Conservation (phyloP, 1,140 invertebrate genomes). For the Brachionus sp. region DNA sequence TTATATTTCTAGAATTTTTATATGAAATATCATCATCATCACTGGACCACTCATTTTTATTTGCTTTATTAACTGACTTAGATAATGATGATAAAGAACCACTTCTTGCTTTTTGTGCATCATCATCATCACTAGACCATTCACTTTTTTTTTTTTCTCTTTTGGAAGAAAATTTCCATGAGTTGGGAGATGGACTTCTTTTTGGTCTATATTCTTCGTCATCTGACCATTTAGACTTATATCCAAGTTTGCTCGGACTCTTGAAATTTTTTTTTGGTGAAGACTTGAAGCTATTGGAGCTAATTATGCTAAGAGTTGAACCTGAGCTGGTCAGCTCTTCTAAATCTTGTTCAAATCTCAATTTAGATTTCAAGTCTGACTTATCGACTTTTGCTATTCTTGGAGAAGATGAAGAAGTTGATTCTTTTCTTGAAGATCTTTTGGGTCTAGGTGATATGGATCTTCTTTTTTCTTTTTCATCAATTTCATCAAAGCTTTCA, state of each 20-base stretch:
- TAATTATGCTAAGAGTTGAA: conserved; percentile 15
- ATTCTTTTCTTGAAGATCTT: not conserved
- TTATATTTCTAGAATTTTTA: not conserved
- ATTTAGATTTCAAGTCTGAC: not conserved
- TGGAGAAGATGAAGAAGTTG: not conserved
- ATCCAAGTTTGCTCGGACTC: not conserved
- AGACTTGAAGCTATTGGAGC: not conserved
- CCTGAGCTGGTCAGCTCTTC: not conserved
- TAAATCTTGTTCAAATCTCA: conserved; percentile 19
- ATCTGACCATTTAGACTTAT: not conserved
- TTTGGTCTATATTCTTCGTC: not conserved
- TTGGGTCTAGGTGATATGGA: not conserved
- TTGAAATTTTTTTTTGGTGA: not conserved
- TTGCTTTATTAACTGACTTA: not conserved
- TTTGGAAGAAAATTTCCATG: not conserved
- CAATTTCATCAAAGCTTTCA: conserved; percentile 1
- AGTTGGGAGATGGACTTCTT: not conserved
- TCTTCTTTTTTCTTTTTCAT: not conserved
- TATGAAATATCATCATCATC: not conserved
- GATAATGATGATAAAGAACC: not conserved
- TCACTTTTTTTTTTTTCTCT: not conserved
- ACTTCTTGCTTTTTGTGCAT: not conserved
- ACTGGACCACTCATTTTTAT: not conserved
- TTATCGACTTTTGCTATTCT: not conserved
- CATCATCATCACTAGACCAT: not conserved